Evolutionary conservation across 1,140 invertebrate genomes (phyloP).

Genomic region (Drosophila prosaltans): DNA sequence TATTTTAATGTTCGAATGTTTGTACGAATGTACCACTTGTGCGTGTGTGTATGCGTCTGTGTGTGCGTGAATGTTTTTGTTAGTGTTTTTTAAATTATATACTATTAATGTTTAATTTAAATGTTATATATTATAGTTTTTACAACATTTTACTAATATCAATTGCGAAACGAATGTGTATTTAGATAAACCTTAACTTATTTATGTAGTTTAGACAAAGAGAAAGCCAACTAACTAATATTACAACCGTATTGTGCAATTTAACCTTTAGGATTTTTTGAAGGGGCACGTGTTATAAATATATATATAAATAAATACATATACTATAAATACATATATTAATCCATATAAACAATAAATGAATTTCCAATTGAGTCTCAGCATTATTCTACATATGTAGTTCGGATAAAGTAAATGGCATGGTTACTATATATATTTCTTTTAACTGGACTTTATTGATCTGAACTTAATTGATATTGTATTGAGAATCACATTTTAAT

Average conservation of each 20-base stretch:
- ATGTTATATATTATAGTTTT: slow-evolving; percentile 8
- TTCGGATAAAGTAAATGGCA: background rate
- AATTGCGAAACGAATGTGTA: slow-evolving; percentile 43
- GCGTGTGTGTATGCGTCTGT: background rate
- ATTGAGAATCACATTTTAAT: slow-evolving; percentile 13
- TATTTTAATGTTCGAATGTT: slow-evolving; percentile 6
- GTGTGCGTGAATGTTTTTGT: slow-evolving; percentile 25
- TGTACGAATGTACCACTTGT: background rate
- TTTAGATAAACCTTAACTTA: slow-evolving; percentile 56
- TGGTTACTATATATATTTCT: background rate
- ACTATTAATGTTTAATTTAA: background rate
- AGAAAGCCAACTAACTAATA: slow-evolving; percentile 51
- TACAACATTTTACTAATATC: slow-evolving; percentile 50
- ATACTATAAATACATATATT: background rate
- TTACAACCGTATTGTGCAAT: slow-evolving; percentile 62
- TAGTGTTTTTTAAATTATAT: slow-evolving; percentile 43
- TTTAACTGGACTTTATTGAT: background rate
- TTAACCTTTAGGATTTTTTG: slow-evolving; percentile 50
- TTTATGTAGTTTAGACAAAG: slow-evolving; percentile 68
- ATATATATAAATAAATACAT: background rate
- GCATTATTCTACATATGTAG: background rate
- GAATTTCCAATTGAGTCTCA: background rate
- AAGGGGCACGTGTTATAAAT: slow-evolving; percentile 1
- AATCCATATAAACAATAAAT: background rate
- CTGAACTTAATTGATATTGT: background rate